Evolutionary conservation across 2,113 vertebrate genomes (phyloP), one percentile per base, ranked within the genome.

Genomic region (Hydrolagus affinis): DNA sequence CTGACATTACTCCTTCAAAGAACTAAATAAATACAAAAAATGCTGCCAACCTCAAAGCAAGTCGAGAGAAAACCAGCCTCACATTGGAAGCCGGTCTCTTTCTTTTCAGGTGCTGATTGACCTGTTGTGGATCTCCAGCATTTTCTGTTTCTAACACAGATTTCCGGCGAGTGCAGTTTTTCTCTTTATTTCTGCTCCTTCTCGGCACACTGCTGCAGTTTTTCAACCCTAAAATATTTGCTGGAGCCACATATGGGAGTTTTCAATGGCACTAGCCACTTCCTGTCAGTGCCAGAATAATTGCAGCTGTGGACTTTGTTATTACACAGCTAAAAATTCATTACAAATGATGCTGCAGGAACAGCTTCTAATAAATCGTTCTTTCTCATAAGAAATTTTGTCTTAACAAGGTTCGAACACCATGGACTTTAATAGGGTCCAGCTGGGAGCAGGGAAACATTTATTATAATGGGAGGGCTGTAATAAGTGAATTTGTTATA

Each of bases 381-480:
- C 21, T 66, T 28, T 68, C 78, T 83, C 32, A 17, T 62, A 68
- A 28, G 60, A 83, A 68, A 83, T 60, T 83, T 83, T 66, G 60
- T 83, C 62, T 83, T 83, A 80, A 83, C 78, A 19, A 25, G 25
- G 78, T 12, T 83, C 66, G 78, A 28, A 83, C 25, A 83, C 78
- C 78, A 21, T 28, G 66, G 60, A 9, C 78, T 83, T 66, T 83
- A 83, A 83, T 83, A 62, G 60, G 66, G 78, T 83, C 77, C 78
- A 83, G 78, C 78, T 83, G 78, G 78, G 78, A 83, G 78, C 62
- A 66, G 78, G 78, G 78, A 83, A 83, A 83, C 78, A 83, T 83
- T 83, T 83, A 83, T 83, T 83, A 83, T 83, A 83, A 83, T 68
- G 62, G 78, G 78, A 83, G 78, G 25, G 8, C 66, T 83, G 28